A percentile compares a stretch with the other conserved stretches of the same genome.
Evolutionary conservation across 2,888 invertebrate genomes (phyloP).

Genomic region (Ectemnius cavifrons): DNA sequence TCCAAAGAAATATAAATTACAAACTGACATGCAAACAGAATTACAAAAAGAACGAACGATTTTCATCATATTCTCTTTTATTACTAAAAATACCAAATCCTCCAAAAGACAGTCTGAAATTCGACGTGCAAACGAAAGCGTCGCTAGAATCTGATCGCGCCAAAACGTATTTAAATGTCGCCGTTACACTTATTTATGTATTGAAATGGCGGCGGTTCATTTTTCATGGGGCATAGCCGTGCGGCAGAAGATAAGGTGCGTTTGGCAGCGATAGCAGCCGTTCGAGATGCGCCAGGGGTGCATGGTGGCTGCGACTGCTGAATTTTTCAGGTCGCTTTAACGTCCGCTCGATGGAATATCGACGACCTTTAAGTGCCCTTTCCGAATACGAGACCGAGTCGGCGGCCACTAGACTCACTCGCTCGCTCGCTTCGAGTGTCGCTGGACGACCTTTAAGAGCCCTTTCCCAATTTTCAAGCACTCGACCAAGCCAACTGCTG

Average conservation of each 20-base stretch:
- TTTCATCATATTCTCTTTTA: too few relatives aligned
- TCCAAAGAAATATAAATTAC: too few relatives aligned
- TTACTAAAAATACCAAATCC: too few relatives aligned
- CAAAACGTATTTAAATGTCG: background rate
- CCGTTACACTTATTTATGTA: conserved; percentile 23
- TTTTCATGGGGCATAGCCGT: conserved; percentile 30
- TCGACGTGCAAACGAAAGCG: too few relatives aligned
- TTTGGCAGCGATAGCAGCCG: background rate
- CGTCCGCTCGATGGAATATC: conserved; percentile 45
- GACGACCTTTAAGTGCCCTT: conserved; percentile 51
- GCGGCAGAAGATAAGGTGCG: background rate
- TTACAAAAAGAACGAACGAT: too few relatives aligned
- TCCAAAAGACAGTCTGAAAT: too few relatives aligned
- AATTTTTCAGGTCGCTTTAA: conserved; percentile 45
- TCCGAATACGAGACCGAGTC: conserved; percentile 19
- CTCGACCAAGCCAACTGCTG: background rate
- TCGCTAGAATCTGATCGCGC: too few relatives aligned
- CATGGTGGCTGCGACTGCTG: conserved; percentile 21
- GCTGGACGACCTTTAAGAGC: conserved; percentile 36
- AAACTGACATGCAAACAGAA: too few relatives aligned
- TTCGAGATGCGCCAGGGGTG: background rate
- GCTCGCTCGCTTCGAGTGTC: conserved; percentile 1
- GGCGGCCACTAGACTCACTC: background rate
- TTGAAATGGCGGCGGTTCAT: conserved; percentile 34
- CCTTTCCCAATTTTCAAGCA: conserved; percentile 25